These are phyloP conservation scores for Danio choprae DNA, from an alignment of 2,797 vertebrate species.

Conservation along the genomic window DNA sequence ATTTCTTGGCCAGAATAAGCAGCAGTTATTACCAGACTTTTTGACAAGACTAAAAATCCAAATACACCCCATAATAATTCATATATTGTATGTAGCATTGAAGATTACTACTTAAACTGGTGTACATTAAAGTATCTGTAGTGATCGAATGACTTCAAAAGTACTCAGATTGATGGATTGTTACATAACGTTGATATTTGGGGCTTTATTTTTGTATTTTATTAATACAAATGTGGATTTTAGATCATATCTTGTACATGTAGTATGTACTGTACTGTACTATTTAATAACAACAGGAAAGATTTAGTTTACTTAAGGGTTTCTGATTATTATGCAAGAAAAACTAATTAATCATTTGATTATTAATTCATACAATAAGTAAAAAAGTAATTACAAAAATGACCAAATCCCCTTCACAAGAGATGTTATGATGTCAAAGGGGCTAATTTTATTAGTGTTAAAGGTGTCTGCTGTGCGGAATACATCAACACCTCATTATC, in stretches of 20 bases:
- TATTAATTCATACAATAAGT: neutral
- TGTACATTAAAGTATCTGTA: neutral
- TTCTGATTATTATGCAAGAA: neutral
- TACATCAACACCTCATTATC: slow-evolving; percentile 39
- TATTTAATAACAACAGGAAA: too few species aligned
- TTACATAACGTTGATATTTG: neutral
- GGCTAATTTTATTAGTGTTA: slow-evolving; percentile 18
- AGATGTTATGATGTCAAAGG: neutral
- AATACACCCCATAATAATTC: too few species aligned
- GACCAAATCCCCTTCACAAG: neutral
- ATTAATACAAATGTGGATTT: neutral
- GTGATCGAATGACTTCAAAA: slow-evolving; percentile 14
- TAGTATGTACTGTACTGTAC: too few species aligned
- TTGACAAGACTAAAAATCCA: too few species aligned
- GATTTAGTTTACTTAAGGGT: neutral
- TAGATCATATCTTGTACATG: too few species aligned
- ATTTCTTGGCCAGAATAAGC: too few species aligned
- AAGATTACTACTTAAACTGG: neutral
- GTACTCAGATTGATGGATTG: neutral
- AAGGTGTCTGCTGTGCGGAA: slow-evolving; percentile 22
- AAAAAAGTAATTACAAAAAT: neutral
- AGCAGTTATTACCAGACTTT: too few species aligned
- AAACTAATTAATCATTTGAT: neutral
- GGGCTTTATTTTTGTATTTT: neutral
- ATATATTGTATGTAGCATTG: neutral